Evolutionary conservation across 30 jellyfish, hydroid and myxozoan species (phyloP), one percentile per base, ranked within the genome.

Genomic region (Turritopsis rubra): DNA sequence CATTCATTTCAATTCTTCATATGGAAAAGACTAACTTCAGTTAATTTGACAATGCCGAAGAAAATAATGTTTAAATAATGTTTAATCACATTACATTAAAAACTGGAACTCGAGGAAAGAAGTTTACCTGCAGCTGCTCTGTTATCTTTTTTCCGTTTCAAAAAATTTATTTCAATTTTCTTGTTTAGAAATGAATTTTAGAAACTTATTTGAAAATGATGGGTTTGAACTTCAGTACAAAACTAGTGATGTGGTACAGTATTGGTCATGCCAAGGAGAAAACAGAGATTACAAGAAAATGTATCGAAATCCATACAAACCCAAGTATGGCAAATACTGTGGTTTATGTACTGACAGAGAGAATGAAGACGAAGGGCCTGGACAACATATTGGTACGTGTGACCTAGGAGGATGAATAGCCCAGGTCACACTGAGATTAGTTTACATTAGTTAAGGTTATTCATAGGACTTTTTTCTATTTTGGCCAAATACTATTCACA

Each of bases 331-430:
- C 77, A 68, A 68, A 27, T 68, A 68, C 19, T 68, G 77, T 31
- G 97, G 96, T 22, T 74, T 86, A 22, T 91, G 97, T 70, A 79
- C 90, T 18, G 76, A 84, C 53, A 71, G 97, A 80, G 31, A 66
- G 18, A 90, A 89, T 8, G 70, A 19, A 81, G 85, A 84, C 83
- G 97, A 94, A 73, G 97, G 97, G 21, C 97, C 97, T 21, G 97
- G 97, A 30, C 97, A 91, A 60, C 87, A 86, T 66, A 75, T 86
- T 23, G 97, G 97, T 86, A 70, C 28, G 93, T 27, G n/a, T n/a
- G n/a, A n/a, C n/a, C n/a, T n/a, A n/a, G n/a, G n/a, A n/a, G n/a
- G n/a, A n/a, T n/a, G n/a, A n/a, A n/a, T n/a, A n/a, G n/a, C n/a
- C n/a, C n/a, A n/a, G n/a, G n/a, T n/a, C n/a, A n/a, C n/a, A n/a